These are phyloP conservation scores for Dexiosoma caninum DNA, from an alignment of 2,888 invertebrate genomes.

Conservation along the genomic window DNA sequence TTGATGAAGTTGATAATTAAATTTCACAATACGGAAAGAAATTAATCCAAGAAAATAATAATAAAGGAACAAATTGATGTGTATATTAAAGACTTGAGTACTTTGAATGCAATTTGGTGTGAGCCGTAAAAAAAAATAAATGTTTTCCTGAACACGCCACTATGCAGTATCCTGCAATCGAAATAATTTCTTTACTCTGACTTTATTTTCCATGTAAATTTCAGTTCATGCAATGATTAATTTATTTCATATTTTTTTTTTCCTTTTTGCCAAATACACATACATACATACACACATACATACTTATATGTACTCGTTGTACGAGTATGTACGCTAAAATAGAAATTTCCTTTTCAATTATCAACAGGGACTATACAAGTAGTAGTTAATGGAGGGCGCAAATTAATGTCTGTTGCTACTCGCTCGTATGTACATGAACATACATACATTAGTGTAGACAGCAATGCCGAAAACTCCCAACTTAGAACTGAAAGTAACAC, in stretches of 20 bases:
- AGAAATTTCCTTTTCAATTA: slow-evolving; percentile 51
- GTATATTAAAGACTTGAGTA: slow-evolving; percentile 17
- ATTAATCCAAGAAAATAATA: neutral
- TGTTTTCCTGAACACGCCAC: slow-evolving; percentile 49
- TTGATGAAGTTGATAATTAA: slow-evolving; percentile 46
- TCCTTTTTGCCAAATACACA: too few species aligned
- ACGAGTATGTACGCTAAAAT: slow-evolving; percentile 22
- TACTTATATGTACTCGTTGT: too few species aligned
- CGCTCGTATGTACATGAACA: neutral
- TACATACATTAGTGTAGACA: neutral
- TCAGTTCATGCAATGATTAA: neutral
- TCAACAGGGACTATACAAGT: slow-evolving; percentile 34
- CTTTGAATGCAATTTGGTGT: slow-evolving; percentile 16
- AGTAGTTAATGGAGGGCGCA: slow-evolving; percentile 25
- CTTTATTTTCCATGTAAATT: neutral
- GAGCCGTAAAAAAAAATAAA: neutral
- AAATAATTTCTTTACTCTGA: neutral
- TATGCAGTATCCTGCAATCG: slow-evolving; percentile 33
- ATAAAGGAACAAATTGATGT: slow-evolving; percentile 24
- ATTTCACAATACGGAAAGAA: slow-evolving; percentile 10
- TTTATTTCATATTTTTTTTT: slow-evolving; percentile 2
- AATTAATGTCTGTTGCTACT: neutral
- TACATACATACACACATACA: too few species aligned
- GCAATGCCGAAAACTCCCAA: neutral
- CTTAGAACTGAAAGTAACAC: neutral